Base-by-base conservation (phyloP, 2,888 invertebrate genomes). In the Pecten maximus region DNA sequence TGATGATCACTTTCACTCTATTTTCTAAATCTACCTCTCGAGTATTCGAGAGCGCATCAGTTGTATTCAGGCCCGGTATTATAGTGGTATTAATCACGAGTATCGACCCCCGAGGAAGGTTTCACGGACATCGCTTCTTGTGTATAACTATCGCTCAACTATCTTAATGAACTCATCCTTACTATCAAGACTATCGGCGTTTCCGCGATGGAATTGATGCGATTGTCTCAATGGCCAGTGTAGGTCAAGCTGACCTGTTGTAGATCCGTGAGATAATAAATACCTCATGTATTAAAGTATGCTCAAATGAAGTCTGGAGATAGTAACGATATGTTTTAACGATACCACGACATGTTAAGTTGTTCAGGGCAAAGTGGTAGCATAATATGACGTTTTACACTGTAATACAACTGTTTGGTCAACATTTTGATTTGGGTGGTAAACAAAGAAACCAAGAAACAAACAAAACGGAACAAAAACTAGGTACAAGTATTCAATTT, bases 91-190 rank as follows among this genome's bases (percentile, higher is more conserved):
- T 35, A 28, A 74, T 74, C 74, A 35, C 8, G 35, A 10, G 74
- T 74, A 74, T 74, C 35, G 74, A 74, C 74, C 74, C 74, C 35
- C 10, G 35, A 60, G 60, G n/a, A 60, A 23, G 74, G 15, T 16
- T 74, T 74, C 74, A 35, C 6, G 28, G 28, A 35, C 74, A 74
- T 10, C 35, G 35, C 28, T 28, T 35, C 10, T 28, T 28, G 2
- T 0, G 74, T 35, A 74, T 28, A 1, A 35, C 60, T 23, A 60
- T 60, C 60, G n/a, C 10, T 28, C 35, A 35, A 35, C 74, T 35
- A 74, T 74, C 74, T 74, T 74, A 74, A 74, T 74, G 74, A 74
- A 35, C 35, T 12, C 35, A 35, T 35, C 74, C 74, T 74, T 74
- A 12, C 23, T 35, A 74, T 28, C 35, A 74, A 74, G 35, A 10